A percentile compares a stretch with the other conserved stretches of the same genome.
phyloP scores from a whole-genome alignment of 2,888 invertebrate genomes.

The Chaitophorus viminalis region DNA sequence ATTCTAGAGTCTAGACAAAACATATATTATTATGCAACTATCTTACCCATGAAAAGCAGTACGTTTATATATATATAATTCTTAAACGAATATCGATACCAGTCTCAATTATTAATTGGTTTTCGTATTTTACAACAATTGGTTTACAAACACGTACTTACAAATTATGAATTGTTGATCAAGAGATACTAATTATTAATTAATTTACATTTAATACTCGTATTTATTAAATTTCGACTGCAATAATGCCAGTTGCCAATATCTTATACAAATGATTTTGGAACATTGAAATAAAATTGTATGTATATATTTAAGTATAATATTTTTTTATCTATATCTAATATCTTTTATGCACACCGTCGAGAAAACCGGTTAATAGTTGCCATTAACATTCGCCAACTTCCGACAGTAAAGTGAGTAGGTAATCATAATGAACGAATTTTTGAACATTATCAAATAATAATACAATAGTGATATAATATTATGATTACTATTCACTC shows the following conservation, averaged over 20 bases:
- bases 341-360: not conserved
- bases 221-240: too few species aligned
- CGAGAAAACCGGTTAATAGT: not conserved
- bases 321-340: too few species aligned
- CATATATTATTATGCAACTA: conserved; percentile 18
- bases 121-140: not conserved
- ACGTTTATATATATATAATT: not conserved
- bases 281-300: too few species aligned
- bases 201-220: too few species aligned
- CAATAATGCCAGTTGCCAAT: too few species aligned
- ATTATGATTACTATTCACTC: not conserved
- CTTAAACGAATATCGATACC: not conserved
- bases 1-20: not conserved
- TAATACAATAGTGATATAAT: not conserved
- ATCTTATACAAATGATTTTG: too few species aligned
- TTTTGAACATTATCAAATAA: not conserved
- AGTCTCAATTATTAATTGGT: conserved; percentile 7
- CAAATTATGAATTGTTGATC: too few species aligned
- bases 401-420: not conserved
- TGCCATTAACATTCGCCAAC: not conserved
- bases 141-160: too few species aligned
- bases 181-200: too few species aligned
- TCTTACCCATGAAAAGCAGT: not conserved
- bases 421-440: not conserved
- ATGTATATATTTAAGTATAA: too few species aligned